These are phyloP conservation scores for Colaptes auratus DNA, from an alignment of 2,113 vertebrate genomes.

Conservation along the genomic window DNA sequence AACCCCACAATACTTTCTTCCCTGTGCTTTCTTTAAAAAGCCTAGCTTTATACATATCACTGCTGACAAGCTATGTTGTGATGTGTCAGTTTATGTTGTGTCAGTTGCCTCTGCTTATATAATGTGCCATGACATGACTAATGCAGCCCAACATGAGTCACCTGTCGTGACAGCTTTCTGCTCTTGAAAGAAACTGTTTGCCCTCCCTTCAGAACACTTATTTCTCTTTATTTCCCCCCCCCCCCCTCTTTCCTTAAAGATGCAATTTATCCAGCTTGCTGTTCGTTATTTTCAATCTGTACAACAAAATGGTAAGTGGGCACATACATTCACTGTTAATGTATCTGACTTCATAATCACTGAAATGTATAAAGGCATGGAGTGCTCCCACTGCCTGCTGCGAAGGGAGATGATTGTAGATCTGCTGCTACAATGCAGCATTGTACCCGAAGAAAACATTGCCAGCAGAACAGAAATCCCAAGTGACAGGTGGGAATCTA, in stretches of 20 bases:
- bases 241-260: neutral
- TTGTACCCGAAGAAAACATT: neutral
- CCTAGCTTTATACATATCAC: neutral
- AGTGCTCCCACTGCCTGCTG: neutral
- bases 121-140: slow-evolving; percentile 58
- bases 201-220: neutral
- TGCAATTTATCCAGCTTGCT: neutral
- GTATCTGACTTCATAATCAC: neutral
- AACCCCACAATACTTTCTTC: slow-evolving; percentile 9
- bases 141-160: slow-evolving; percentile 54
- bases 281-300: neutral
- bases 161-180: slow-evolving; percentile 44
- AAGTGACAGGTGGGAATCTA: neutral
- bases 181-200: neutral
- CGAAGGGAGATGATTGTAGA: neutral
- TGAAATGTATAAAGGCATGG: neutral
- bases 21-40: slow-evolving; percentile 38
- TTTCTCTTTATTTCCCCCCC: no score
- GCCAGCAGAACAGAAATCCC: neutral
- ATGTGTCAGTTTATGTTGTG: slow-evolving; percentile 63
- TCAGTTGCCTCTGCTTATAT: slow-evolving; percentile 50
- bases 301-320: neutral
- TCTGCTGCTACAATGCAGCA: neutral
- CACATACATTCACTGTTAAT: neutral
- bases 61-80: slow-evolving; percentile 37